Conservation (phyloP, 2,113 vertebrate genomes). For the Lanius ludovicianus region DNA sequence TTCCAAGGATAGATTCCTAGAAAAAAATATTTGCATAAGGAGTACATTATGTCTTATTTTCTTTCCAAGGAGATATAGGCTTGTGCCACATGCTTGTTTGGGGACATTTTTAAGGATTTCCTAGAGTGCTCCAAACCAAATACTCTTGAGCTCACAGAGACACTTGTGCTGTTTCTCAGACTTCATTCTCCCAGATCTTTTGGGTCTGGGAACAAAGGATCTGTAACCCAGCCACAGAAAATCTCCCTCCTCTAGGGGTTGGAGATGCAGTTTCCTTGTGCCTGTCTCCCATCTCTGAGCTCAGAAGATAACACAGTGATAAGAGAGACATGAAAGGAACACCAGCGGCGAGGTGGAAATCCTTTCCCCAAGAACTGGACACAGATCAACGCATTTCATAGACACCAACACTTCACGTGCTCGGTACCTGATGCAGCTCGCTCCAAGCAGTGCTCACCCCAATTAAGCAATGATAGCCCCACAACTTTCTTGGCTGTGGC, state of each 20-base stretch:
- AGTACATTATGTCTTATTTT: neutral
- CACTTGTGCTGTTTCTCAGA: neutral
- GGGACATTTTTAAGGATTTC: neutral
- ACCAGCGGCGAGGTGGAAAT: neutral
- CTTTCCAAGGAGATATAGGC: neutral
- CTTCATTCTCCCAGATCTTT: neutral
- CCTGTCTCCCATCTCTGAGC: neutral
- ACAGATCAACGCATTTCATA: neutral
- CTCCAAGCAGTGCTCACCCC: neutral
- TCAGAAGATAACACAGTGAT: neutral
- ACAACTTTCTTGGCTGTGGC: neutral
- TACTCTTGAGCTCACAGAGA: neutral
- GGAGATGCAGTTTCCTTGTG: neutral
- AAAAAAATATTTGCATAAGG: neutral
- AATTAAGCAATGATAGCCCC: neutral
- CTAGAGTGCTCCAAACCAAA: neutral
- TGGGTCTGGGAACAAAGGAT: neutral
- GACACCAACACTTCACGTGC: neutral
- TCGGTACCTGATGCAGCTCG: neutral
- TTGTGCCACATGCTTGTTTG: neutral
- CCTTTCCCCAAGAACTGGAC: neutral
- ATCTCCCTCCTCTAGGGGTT: neutral
- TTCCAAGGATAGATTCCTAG: neutral
- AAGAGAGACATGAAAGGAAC: neutral
- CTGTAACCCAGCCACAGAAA: neutral